phyloP scores from a whole-genome alignment of 2,113 vertebrate genomes.

The Shinisaurus crocodilurus region DNA sequence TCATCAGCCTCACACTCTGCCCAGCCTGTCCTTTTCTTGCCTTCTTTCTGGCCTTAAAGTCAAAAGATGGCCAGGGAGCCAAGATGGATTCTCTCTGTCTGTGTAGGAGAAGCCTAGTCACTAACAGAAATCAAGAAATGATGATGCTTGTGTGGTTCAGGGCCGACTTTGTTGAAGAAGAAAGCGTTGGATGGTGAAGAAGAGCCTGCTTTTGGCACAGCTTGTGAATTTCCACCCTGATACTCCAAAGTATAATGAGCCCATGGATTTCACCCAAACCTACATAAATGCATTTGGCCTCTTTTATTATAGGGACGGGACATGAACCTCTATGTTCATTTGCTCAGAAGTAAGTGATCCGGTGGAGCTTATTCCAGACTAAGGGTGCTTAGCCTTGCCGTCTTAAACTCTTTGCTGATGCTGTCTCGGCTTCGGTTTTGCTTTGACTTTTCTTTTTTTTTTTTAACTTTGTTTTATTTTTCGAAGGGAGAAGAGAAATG shows the following conservation, averaged over 20 bases:
- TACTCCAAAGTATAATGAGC: background rate
- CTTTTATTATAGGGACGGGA: background rate
- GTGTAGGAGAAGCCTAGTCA: too few species aligned
- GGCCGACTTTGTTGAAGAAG: too few species aligned
- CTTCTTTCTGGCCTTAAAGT: background rate
- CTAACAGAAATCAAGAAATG: too few species aligned
- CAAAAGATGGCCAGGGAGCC: too few species aligned
- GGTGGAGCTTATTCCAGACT: too few species aligned
- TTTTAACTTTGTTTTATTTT: constrained; percentile 16
- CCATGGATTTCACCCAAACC: background rate
- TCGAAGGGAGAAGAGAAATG: constrained; percentile 67
- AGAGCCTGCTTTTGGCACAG: too few species aligned
- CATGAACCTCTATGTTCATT: background rate
- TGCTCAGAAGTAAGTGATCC: background rate
- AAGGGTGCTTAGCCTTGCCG: background rate
- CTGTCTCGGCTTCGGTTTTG: background rate
- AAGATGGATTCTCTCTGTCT: too few species aligned
- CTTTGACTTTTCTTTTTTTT: constrained; percentile 74
- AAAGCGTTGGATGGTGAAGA: too few species aligned
- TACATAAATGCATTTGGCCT: background rate
- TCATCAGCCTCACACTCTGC: background rate
- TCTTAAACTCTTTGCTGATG: background rate
- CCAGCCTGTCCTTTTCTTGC: background rate
- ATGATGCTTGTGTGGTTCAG: too few species aligned
- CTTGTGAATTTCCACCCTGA: too few species aligned